phyloP scores from a whole-genome alignment of 2,113 vertebrate species.

The Phyllostomus discolor region DNA sequence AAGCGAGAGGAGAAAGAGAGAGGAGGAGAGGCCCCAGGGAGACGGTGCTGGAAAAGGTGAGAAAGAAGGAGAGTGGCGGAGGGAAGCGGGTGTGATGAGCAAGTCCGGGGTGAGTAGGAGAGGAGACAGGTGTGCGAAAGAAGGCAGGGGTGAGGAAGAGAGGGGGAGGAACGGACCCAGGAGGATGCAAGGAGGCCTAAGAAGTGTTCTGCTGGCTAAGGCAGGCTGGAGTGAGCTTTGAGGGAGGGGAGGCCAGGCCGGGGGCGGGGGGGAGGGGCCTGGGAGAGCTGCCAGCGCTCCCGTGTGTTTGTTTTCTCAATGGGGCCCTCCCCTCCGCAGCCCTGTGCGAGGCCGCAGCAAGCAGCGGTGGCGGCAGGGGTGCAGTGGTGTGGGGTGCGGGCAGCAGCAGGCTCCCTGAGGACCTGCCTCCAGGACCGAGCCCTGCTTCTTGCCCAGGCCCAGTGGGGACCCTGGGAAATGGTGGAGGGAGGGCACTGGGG shows the following conservation, averaged over 20 bases:
- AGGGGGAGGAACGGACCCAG: not conserved
- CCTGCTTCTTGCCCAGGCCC: not conserved
- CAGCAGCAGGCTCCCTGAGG: not conserved
- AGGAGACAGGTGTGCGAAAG: not conserved
- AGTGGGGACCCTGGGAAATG: not conserved
- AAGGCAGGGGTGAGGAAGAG: no score
- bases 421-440: not conserved
- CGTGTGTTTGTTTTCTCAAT: not conserved
- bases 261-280: not conserved
- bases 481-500: not conserved
- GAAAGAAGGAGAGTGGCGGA: not conserved
- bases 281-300: not conserved
- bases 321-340: not conserved
- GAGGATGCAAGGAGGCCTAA: not conserved
- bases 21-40: not conserved
- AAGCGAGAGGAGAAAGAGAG: not conserved
- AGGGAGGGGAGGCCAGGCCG: rapidly evolving
- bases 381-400: not conserved
- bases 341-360: not conserved
- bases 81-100: not conserved
- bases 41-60: not conserved
- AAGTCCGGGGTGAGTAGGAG: not conserved
- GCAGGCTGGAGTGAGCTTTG: not conserved
- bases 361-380: not conserved
- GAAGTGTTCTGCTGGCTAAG: no score